These are phyloP conservation scores for Parelbella ahira DNA, from an alignment of 2,888 invertebrate species.

Conservation along the genomic window DNA sequence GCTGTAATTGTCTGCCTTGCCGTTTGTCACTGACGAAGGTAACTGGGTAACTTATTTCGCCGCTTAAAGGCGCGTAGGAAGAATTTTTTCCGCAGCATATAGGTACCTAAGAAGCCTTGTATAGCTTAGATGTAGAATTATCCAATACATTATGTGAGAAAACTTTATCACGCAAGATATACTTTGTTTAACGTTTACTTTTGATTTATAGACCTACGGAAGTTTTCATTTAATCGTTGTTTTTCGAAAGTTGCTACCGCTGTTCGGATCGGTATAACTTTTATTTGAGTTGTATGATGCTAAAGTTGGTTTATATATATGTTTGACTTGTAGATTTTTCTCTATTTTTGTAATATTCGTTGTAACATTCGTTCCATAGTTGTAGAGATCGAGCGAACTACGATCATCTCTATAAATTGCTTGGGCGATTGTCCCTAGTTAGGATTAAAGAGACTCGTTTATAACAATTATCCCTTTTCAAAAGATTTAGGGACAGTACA, in stretches of 20 bases:
- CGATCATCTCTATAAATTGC: constrained; percentile 1
- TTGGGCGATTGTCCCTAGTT: constrained; percentile 7
- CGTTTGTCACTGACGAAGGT: constrained; percentile 51
- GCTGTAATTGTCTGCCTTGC: constrained; percentile 23
- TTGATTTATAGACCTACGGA: constrained; percentile 40
- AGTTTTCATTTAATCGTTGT: constrained; percentile 37
- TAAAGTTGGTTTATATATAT: neutral
- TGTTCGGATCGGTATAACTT: constrained; percentile 41
- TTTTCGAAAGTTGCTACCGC: constrained; percentile 39
- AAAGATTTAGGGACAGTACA: constrained; percentile 30
- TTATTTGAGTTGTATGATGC: constrained; percentile 40
- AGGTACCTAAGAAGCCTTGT: no score
- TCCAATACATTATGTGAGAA: constrained; percentile 19
- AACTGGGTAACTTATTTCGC: constrained; percentile 52
- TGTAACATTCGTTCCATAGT: no score
- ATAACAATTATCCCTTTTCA: constrained; percentile 15
- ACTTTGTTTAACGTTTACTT: constrained; percentile 33
- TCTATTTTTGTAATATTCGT: no score
- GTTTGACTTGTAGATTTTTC: no score
- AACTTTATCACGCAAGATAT: constrained; percentile 24
- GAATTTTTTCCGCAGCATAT: neutral
- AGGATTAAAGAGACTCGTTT: constrained; percentile 16
- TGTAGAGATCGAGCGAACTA: no score
- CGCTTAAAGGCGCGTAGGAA: constrained; percentile 35
- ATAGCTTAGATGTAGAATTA: constrained; percentile 24